Base-by-base conservation (phyloP, 2,113 vertebrate species). In the Bos indicus region DNA sequence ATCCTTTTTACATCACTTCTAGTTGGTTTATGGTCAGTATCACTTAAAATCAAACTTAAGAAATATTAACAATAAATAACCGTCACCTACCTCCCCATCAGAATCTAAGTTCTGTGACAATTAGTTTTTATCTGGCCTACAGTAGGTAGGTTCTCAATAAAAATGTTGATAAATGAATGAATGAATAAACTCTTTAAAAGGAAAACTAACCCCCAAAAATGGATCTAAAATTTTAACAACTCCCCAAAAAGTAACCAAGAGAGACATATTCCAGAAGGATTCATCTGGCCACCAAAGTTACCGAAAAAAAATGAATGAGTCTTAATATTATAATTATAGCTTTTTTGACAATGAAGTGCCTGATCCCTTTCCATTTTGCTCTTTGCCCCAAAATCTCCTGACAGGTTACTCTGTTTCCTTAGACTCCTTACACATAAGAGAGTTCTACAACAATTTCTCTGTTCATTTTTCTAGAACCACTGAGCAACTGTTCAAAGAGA, bases 381-480 rank as follows among this genome's bases (percentile, higher is more conserved):
- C 30, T n/a, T 92, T 96, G 64, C 78, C 40, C n/a, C 36, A 3
- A 52, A 94, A 96, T 80, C 67, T 88, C 67, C 90, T 16, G 1
- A 88, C 54, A 96, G 83, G 81, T 97, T 88, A 92, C 33, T 90
- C 43, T 85, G 77, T 89, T 96, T 95, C 46, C 48, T 90, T 86
- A 89, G 30, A 36, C 23, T 86, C 30, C 33, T 80, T 71, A n/a
- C 48, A 30, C 26, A 36, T 94, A 60, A 74, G 40, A 48, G 46
- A 94, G 2, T 88, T 95, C 9, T 64, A 96, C 14, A 94, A 88
- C 9, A 95, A 88, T 85, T 93, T 40, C 33, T 95, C 54, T 86
- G 78, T 91, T 96, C 30, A 85, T 90, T 95, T 95, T 97, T 94
- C 86, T 82, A 84, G 82, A 94, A 92, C 91, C 46, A 92, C 19